Evolutionary conservation across 2,797 vertebrate species (phyloP).

Genomic region (Smutsia temminckii): DNA sequence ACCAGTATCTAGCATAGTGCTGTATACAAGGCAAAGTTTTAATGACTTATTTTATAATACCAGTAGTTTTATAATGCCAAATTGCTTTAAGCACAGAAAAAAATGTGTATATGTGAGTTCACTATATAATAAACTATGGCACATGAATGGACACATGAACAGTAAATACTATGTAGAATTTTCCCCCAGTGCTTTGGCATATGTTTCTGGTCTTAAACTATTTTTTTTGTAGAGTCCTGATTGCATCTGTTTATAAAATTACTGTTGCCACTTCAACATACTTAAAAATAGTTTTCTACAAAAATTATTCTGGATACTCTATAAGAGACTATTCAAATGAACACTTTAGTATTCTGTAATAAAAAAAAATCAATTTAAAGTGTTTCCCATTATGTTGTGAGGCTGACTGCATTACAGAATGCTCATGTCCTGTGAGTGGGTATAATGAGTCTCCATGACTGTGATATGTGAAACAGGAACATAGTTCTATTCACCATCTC

Average conservation of each 20-base stretch:
- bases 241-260: neutral
- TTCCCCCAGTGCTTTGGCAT: neutral
- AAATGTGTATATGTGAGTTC: neutral
- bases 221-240: neutral
- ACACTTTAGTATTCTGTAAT: neutral
- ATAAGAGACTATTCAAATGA: neutral
- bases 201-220: neutral
- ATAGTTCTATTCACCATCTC: neutral
- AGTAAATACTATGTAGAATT: neutral
- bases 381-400: neutral
- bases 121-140: neutral
- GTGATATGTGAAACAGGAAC: neutral
- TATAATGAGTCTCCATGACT: neutral
- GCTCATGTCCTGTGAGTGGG: neutral
- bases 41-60: neutral
- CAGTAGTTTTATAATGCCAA: neutral
- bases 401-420: neutral
- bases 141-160: too few relatives aligned
- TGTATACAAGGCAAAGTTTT: neutral
- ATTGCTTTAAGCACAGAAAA: neutral
- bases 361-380: neutral
- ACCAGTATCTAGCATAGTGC: neutral
- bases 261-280: neutral
- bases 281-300: neutral
- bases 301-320: neutral